Base-by-base conservation (phyloP, 2,888 invertebrate genomes). In the Exephanes ischioxanthus region DNA sequence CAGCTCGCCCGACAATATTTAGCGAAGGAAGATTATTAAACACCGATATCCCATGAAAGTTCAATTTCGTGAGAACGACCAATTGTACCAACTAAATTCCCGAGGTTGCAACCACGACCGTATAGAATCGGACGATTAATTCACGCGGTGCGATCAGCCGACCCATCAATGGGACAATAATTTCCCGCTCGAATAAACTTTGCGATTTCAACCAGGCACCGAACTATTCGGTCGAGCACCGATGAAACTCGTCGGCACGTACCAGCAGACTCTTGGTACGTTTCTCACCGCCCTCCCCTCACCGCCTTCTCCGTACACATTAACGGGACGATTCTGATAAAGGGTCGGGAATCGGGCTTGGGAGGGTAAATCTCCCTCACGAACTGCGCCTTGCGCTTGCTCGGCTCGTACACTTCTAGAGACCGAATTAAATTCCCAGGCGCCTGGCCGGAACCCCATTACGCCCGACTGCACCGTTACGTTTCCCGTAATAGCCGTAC, bases 361-460 rank as follows among this genome's bases (percentile, higher is more conserved):
- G 41, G 37, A 68, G 68, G 68, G 67, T 77, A 67, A 77, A 67
- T 68, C 77, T 41, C 67, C 75, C 77, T 68, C 55, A 41, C 68
- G 51, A 26, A 58, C 58, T 67, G 55, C 41, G 68, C 37, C 68
- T 67, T 68, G 41, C 76, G 67, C 53, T 67, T n/a, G 67, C 77
- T 30, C 53, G n/a, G 53, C 66, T 51, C 67, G 22, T 63, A 67
- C 45, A 58, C 45, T 63, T 48, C 22, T 33, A 22, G 71, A 70
- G 53, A 55, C 71, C 82, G 82, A 83, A 83, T 78, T 83, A 83
- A 83, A 83, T 83, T 83, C 66, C 77, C 66, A 77, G 67, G 77
- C 66, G 67, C 51, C 66, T 19, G 19, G 71, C 76, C 66, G 51
- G 79, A 66, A 58, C 78, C 70, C 58, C 7, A 7, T 67, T 55